Evolutionary conservation across 2,888 invertebrate genomes (phyloP).

Genomic region (Nephrotoma guestfalica): DNA sequence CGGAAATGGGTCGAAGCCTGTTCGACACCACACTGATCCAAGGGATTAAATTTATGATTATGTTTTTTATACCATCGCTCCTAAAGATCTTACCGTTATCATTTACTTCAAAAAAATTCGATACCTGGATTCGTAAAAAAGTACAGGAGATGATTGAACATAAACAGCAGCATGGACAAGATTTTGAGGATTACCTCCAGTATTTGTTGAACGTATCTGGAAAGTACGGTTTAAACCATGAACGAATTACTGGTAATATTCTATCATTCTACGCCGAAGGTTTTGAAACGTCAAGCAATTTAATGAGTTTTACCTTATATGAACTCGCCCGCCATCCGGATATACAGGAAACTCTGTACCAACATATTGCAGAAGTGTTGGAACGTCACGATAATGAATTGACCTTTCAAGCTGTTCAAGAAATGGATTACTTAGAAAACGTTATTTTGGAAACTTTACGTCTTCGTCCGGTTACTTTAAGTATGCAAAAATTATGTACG

Average conservation of each 20-base stretch:
- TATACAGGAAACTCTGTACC: not conserved
- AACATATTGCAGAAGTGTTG: not conserved
- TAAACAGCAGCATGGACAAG: not conserved
- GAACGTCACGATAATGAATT: conserved; percentile 29
- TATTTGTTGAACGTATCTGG: conserved; percentile 37
- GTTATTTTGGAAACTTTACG: conserved; percentile 27
- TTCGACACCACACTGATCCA: not conserved
- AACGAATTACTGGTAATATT: conserved; percentile 17
- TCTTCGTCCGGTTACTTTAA: conserved; percentile 16
- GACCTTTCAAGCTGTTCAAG: conserved; percentile 39
- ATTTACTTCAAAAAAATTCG: not conserved
- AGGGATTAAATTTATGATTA: not conserved
- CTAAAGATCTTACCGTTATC: not conserved
- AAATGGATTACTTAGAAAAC: conserved; percentile 42
- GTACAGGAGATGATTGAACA: not conserved
- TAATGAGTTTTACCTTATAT: not conserved
- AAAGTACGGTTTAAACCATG: conserved; percentile 28
- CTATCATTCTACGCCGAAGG: not conserved
- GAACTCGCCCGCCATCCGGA: not conserved
- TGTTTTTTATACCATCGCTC: not conserved
- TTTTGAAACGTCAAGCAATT: not conserved
- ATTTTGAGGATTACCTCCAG: conserved; percentile 35
- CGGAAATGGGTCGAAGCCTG: not conserved
- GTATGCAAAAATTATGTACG: conserved; percentile 11
- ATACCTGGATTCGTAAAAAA: not conserved